Base-by-base conservation (phyloP, 2,113 vertebrate genomes). In the Antechinus flavipes region DNA sequence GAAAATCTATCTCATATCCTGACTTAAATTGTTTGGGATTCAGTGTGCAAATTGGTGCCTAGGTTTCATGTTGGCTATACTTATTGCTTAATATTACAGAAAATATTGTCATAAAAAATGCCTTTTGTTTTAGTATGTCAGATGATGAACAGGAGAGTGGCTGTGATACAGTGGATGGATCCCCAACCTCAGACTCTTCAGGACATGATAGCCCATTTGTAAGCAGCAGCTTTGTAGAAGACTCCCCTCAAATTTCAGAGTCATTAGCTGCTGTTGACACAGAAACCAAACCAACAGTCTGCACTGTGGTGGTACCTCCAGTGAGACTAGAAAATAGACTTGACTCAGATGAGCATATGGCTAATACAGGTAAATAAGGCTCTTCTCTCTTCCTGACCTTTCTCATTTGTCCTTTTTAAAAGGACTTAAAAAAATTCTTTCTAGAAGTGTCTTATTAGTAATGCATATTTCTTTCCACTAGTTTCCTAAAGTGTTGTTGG, bases 71-170 rank as follows among this genome's bases (percentile, higher is more conserved):
- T 92, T 92, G 50, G n/a, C n/a, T 42, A 68, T n/a, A 16, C 47
- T 61, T 91, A 58, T 90, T 93, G 89, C 91, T 93, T 93, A 89
- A 76, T 94, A 23, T 94, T 96, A 50, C 90, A 56, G 94, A 96
- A 89, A 76, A 54, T 89, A 35, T 30, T 54, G 35, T 94, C 49
- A 89, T 93, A 91, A 54, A 90, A 47, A 50, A 90, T 95, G 52
- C 26, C 93, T 1, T 96, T 95, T 97, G 55, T 94, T 92, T 0
- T 98, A 99, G 99, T 89, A 99, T 99, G 99, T 99, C 99, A 8
- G 99, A 99, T 50, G 99, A 99, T 0, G 99, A 99, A 89, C 99
- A 99, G 95, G 99, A 99, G 97, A 99, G 99, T 30, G 99, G 99
- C 25, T 99, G 99, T 97, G 99, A 99, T 97, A 99, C 99, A 0